Base-by-base conservation (phyloP, 1,140 invertebrate genomes). In the Ceratitis capitata region DNA sequence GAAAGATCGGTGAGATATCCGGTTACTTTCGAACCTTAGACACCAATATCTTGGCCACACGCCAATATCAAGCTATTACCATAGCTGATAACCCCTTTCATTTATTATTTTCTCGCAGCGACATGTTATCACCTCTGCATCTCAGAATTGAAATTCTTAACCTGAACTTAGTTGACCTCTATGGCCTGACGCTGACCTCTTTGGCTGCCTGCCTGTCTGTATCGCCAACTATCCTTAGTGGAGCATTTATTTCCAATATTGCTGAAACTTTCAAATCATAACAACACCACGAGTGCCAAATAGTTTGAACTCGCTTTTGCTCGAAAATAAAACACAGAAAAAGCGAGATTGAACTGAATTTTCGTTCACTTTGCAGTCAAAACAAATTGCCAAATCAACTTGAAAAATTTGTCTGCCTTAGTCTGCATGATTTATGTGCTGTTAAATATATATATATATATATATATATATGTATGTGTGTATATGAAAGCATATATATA, bases 301-400 rank as follows among this genome's bases (percentile, higher is more conserved):
- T 39, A 14, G 5, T 35, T 35, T 69, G 14, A 69, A 19, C 32
- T 39, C 32, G 26, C 32, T 35, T 69, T 39, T 3, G 29, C 61
- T 12, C 1, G 9, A 69, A 69, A 32, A 35, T 10, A 39, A 39
- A 39, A 61, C 12, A 32, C 14, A 26, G 29, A 61, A 61, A 6
- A 61, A 23, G 19, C 10, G 10, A 32, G 29, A 69, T 35, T 14
- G 32, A 69, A 69, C 0, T 69, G 26, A 7, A 29, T 16, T 16
- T 6, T n/a, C 14, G 19, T 69, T 32, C 61, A 29, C 61, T 35
- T 69, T 69, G 61, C 32, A 69, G 32, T 35, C 61, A 29, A 69
- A 69, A 69, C 32, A 69, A 69, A 69, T 69, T 69, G 61, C 29
- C 61, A 69, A 69, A 69, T 69, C 61, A 69, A 32, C 26, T 69